Percentiles rank a stretch among this genome's conserved stretches.
Evolutionary conservation across 2,113 vertebrate genomes (phyloP).

Genomic region (Sebastes schlegelii): DNA sequence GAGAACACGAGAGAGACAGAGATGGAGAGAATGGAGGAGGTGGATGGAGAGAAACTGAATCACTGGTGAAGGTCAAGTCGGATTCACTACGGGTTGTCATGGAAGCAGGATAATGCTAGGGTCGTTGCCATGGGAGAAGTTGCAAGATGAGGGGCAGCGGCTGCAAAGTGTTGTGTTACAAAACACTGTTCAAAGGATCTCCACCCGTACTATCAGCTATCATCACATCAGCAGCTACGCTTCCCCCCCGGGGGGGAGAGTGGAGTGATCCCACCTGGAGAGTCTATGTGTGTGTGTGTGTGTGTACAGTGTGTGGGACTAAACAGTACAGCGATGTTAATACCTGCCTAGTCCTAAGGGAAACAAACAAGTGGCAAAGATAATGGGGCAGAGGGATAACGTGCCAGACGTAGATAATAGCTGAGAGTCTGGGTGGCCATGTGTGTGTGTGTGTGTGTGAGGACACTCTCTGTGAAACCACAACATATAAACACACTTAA

Average conservation of each 20-base stretch:
- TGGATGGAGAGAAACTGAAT: slow-evolving; percentile 76
- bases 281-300: slow-evolving; percentile 6
- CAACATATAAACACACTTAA: slow-evolving; percentile 38
- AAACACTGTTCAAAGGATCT: slow-evolving; percentile 58
- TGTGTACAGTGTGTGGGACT: slow-evolving; percentile 10
- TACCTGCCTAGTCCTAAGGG: slow-evolving; percentile 42
- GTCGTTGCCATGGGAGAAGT: slow-evolving; percentile 80
- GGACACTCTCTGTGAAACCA: slow-evolving; percentile 24
- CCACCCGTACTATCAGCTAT: slow-evolving; percentile 53
- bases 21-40: slow-evolving; percentile 64
- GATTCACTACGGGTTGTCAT: slow-evolving; percentile 80
- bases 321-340: slow-evolving; percentile 41
- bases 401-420: slow-evolving; percentile 68
- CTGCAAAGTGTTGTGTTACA: slow-evolving; percentile 55
- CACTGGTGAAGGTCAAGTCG: slow-evolving; percentile 79
- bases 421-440: slow-evolving; percentile 51
- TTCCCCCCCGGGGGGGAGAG: slow-evolving; percentile 20
- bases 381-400: slow-evolving; percentile 47
- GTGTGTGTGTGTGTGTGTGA: slow-evolving; percentile 5
- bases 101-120: slow-evolving; percentile 78
- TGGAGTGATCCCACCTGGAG: slow-evolving; percentile 36
- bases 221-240: slow-evolving; percentile 54
- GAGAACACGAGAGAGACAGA: slow-evolving; percentile 61
- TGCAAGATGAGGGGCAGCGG: slow-evolving; percentile 61
- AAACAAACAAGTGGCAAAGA: slow-evolving; percentile 62